phyloP scores from a whole-genome alignment of 1,140 invertebrate species.

The Zaprionus tsacasi region DNA sequence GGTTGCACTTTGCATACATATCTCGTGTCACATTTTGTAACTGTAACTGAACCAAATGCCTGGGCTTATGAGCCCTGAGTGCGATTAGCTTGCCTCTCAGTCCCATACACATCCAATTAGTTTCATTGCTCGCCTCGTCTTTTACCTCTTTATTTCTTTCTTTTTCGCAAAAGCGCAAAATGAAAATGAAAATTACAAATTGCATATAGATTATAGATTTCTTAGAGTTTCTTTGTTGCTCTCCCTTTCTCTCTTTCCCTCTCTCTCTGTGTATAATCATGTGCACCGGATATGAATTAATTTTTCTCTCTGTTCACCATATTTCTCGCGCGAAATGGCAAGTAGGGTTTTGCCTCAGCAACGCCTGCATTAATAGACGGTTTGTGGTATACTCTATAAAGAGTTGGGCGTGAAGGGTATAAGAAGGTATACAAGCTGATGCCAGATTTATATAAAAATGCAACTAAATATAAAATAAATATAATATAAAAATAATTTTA shows the following conservation, averaged over 20 bases:
- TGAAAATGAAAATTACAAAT: conserved; percentile 67
- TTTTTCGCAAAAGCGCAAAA: conserved; percentile 42
- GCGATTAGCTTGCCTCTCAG: conserved; percentile 1
- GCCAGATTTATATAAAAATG: neutral
- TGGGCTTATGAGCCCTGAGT: conserved; percentile 60
- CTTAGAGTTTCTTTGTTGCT: conserved; percentile 65
- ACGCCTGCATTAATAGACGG: neutral
- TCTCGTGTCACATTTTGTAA: conserved; percentile 41
- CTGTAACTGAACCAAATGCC: conserved; percentile 55
- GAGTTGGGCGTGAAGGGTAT: neutral
- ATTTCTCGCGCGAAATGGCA: conserved; percentile 34
- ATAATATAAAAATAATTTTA: too few species aligned
- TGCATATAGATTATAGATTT: conserved; percentile 70
- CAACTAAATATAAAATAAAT: neutral
- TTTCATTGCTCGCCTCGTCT: conserved; percentile 30
- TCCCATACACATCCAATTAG: conserved; percentile 45
- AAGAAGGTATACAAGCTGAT: neutral
- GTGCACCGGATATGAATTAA: conserved; percentile 79
- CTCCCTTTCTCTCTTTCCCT: too few species aligned
- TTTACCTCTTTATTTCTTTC: conserved; percentile 2
- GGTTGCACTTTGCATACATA: conserved; percentile 52
- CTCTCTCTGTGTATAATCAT: conserved; percentile 69
- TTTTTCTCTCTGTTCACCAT: conserved; percentile 55
- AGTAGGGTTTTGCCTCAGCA: neutral
- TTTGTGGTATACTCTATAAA: neutral